These are phyloP conservation scores for Chunga burmeisteri DNA, from an alignment of 2,113 vertebrate genomes.

Conservation along the genomic window DNA sequence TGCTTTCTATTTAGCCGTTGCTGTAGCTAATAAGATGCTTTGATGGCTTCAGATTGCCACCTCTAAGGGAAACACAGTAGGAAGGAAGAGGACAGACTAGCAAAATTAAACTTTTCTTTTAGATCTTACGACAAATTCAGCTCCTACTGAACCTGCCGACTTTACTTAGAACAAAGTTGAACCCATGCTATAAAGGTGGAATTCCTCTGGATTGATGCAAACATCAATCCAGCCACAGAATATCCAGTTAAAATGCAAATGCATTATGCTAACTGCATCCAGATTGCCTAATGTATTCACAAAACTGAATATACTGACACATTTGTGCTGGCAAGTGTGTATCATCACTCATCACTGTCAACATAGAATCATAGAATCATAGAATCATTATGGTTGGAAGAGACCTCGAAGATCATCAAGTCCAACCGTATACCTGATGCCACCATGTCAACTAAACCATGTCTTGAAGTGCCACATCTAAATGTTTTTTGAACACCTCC, in stretches of 20 bases:
- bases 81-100: not conserved
- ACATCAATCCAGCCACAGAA: not conserved
- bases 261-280: not conserved
- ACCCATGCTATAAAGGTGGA: not conserved
- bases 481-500: too few relatives aligned
- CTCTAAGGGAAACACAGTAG: not conserved
- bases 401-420: too few relatives aligned
- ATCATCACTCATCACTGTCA: not conserved
- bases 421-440: too few relatives aligned
- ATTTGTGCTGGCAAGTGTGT: not conserved
- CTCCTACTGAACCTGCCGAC: not conserved
- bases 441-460: too few relatives aligned
- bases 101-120: not conserved
- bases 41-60: not conserved
- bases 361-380: too few relatives aligned
- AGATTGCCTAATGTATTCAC: not conserved
- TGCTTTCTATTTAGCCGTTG: not conserved
- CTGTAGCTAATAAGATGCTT: not conserved
- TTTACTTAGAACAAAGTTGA: not conserved
- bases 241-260: not conserved
- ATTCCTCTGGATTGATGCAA: not conserved
- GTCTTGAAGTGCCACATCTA: too few relatives aligned
- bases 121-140: not conserved
- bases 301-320: not conserved
- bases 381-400: too few relatives aligned